These are phyloP conservation scores for Steromphala cineraria DNA, from an alignment of 2,888 invertebrate species.

Conservation along the genomic window DNA sequence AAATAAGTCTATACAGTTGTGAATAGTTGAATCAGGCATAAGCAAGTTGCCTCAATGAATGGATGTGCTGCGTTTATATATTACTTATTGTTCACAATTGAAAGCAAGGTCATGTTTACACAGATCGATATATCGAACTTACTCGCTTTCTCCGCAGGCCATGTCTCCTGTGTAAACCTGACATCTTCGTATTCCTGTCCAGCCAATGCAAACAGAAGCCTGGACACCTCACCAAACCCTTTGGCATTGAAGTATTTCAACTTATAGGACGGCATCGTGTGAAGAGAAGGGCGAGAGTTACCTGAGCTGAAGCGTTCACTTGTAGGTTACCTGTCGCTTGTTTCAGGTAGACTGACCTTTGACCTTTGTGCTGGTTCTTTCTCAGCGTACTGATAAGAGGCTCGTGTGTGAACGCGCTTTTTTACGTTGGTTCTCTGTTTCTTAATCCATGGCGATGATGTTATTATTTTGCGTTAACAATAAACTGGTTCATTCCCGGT, in stretches of 20 bases:
- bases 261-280: slow-evolving; percentile 23
- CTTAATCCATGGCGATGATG: no score
- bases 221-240: slow-evolving; percentile 17
- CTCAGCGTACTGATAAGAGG: background rate
- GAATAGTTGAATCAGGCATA: no score
- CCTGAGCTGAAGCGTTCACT: no score
- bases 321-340: background rate
- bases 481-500: no score
- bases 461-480: no score
- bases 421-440: no score
- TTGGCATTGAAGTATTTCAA: slow-evolving; percentile 19
- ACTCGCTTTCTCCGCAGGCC: slow-evolving; percentile 16
- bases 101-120: no score
- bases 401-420: no score
- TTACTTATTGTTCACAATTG: no score
- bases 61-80: no score
- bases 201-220: slow-evolving; percentile 20
- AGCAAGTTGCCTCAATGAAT: no score
- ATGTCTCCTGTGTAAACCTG: slow-evolving; percentile 12
- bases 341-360: background rate
- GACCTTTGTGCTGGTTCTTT: background rate
- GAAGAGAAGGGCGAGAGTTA: background rate
- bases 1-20: no score
- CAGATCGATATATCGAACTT: background rate
- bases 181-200: slow-evolving; percentile 19